Evolutionary conservation across 2,113 vertebrate genomes (phyloP), one percentile per base, ranked within the genome.

Genomic region (Zosterops pallidus): DNA sequence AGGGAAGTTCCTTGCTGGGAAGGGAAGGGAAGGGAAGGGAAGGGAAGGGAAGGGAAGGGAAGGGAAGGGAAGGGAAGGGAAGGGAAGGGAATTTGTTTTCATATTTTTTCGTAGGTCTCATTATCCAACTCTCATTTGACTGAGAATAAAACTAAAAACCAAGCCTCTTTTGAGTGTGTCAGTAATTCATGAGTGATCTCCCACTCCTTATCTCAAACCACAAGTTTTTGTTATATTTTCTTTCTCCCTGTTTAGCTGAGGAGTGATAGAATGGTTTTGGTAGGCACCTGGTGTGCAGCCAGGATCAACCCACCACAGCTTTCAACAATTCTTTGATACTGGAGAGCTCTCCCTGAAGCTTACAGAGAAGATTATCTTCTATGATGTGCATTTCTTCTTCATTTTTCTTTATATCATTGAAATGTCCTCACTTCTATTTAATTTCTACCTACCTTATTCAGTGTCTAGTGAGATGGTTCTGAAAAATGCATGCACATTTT

Each of bases 81-180:
- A 25, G 5, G 3, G 24, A 5, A 9, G 4, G 3, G 11, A 14
- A 2, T 4, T 7, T 31, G 7, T 33, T 91, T n/a, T 21, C 17
- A 6, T 23, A 19, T 79, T 65, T 81, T 14, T 39, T 57, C 12
- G 44, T 70, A 50, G n/a, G 57, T 83, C 4, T 47, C 24, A 23
- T 67, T 62, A 33, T 44, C 10, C 7, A 24, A 31, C 3, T 60
- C 12, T 63, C 31, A 71, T 44, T 76, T 59, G 9, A 41, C 19
- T 18, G 3, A 5, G 3, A 94, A 60, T 31, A 37, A 70, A 60
- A 68, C 14, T 33, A 24, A 42, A 74, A 60, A 7, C 2, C 4
- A 3, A 75, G 3, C 13, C 15, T 46, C 4, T 18, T 37, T 83
- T 35, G 5, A 24, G 12, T 8, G 2, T 52, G 17, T 13, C 3